Evolutionary conservation across 1,140 invertebrate species (phyloP).

Genomic region (Hycleus cichorii): DNA sequence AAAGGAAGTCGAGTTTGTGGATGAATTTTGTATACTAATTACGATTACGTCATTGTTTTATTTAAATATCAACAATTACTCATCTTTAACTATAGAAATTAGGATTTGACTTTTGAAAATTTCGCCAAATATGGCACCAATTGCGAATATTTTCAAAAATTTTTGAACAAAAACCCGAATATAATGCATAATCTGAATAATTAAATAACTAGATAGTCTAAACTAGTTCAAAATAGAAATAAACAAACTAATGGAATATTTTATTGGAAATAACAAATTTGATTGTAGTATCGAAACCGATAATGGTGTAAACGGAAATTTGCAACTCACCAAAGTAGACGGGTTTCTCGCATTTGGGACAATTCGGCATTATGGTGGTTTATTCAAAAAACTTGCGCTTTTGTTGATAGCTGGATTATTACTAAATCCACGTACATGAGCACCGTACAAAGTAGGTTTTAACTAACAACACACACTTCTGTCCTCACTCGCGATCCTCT

Average conservation of each 20-base stretch:
- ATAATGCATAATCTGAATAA: too few relatives aligned
- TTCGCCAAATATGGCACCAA: background rate
- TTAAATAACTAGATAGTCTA: too few relatives aligned
- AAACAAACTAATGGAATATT: background rate
- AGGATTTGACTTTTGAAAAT: background rate
- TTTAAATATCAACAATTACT: background rate
- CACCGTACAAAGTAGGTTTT: background rate
- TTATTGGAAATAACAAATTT: background rate
- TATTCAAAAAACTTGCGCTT: too few relatives aligned
- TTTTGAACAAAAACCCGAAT: too few relatives aligned
- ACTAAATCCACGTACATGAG: too few relatives aligned
- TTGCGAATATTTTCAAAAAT: background rate
- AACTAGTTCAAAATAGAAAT: background rate
- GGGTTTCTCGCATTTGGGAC: conserved; percentile 27
- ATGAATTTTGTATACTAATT: background rate
- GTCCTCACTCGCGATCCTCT: background rate
- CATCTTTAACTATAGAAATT: background rate
- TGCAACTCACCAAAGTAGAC: conserved; percentile 28
- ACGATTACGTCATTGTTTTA: background rate
- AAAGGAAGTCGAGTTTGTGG: background rate
- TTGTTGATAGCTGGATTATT: too few relatives aligned
- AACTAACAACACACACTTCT: background rate
- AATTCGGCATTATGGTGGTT: conserved; percentile 21
- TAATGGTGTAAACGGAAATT: too few relatives aligned
- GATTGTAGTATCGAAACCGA: too few relatives aligned